Conservation (phyloP, 2,888 invertebrate species). For the Anaspis maculata region DNA sequence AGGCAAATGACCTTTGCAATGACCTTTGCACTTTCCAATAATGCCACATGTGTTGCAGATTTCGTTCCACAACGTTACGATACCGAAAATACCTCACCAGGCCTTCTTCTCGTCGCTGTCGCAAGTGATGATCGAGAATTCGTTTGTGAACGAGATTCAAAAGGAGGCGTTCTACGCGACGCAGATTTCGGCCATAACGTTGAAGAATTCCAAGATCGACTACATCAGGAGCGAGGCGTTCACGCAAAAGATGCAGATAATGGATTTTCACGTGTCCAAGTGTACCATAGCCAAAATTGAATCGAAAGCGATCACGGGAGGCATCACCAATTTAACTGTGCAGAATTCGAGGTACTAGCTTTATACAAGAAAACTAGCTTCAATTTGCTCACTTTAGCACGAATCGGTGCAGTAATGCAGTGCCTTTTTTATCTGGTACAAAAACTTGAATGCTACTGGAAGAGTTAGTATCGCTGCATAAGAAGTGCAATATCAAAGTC, state of each 20-base stretch:
- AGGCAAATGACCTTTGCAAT: no score
- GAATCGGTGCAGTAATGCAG: no score
- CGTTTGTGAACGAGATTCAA: constrained; percentile 49
- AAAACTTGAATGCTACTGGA: no score
- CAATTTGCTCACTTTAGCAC: no score
- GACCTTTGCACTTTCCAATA: no score
- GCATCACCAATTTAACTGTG: constrained; percentile 56
- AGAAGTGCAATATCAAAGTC: no score
- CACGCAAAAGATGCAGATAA: constrained; percentile 51
- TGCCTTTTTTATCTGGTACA: no score
- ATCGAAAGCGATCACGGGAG: constrained; percentile 54
- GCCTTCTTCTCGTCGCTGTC: constrained; percentile 59
- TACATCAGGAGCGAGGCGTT: constrained; percentile 57
- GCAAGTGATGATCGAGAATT: constrained; percentile 49
- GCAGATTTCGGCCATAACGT: constrained; percentile 53
- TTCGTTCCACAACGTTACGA: constrained; percentile 51
- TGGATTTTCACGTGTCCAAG: constrained; percentile 51
- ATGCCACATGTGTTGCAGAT: constrained; percentile 46
- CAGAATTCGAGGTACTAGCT: constrained; percentile 57
- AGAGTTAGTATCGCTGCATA: no score
- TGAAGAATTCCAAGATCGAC: constrained; percentile 54
- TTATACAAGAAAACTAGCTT: no score
- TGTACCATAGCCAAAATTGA: constrained; percentile 51
- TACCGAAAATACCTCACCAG: constrained; percentile 51
- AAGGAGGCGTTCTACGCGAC: constrained; percentile 60